phyloP scores from a whole-genome alignment of 1,140 invertebrate genomes.

The Bicyclus anynana region DNA sequence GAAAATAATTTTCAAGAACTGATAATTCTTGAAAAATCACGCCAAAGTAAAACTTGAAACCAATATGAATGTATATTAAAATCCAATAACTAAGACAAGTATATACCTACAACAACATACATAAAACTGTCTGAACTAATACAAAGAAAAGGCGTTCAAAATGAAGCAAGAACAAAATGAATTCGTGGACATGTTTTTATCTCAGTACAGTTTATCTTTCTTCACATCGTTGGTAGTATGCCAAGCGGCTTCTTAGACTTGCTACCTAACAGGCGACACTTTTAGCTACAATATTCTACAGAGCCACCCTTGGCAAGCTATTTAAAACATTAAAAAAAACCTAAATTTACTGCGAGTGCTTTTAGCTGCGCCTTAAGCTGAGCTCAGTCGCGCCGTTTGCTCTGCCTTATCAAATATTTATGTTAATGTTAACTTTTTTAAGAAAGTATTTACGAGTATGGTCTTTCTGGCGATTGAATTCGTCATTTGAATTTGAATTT shows the following conservation, averaged over 20 bases:
- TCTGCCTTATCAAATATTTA: conserved; percentile 20
- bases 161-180: conserved; percentile 26
- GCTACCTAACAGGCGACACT: conserved; percentile 30
- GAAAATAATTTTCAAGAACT: too few species aligned
- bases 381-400: conserved; percentile 14
- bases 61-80: too few species aligned
- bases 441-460: neutral
- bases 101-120: too few species aligned
- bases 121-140: too few species aligned
- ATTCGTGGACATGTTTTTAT: conserved; percentile 32
- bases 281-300: conserved; percentile 29
- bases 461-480: neutral
- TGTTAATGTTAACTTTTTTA: conserved; percentile 9
- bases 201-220: conserved; percentile 28
- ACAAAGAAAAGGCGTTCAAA: conserved; percentile 13
- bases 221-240: conserved; percentile 26
- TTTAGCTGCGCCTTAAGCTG: conserved; percentile 14
- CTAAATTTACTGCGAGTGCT: conserved; percentile 21
- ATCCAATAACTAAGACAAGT: too few species aligned
- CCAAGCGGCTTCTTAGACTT: conserved; percentile 32
- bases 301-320: conserved; percentile 32
- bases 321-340: conserved; percentile 25
- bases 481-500: too few species aligned
- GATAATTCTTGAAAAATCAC: too few species aligned
- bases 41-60: too few species aligned